Evolutionary conservation across 2,888 invertebrate species (phyloP), one percentile per base, ranked within the genome.

Genomic region (Muschampia plurimacula): DNA sequence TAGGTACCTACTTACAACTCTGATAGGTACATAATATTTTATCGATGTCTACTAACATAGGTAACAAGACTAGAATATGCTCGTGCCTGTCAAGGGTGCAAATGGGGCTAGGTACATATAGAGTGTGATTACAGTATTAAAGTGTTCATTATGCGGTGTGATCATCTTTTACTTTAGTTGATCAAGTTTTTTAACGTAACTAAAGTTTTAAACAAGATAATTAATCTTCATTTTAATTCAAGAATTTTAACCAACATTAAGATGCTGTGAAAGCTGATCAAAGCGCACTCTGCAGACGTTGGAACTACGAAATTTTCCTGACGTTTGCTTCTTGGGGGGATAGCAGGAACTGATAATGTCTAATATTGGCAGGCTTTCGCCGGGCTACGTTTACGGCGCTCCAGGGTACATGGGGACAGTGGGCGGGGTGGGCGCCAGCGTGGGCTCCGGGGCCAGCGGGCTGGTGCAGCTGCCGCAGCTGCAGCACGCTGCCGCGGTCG

Each of bases 351-450:
- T 52, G 13, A 72, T 49, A n/a, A 7, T 2, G 41, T 49, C 74
- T 79, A 78, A 77, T 70, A 79, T 87, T 79, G 85, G 78, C 92
- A 94, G 94, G 89, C 89, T 94, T 84, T 93, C 94, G 41, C 94
- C 93, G 60, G 96, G 97, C 66, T 97, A 97, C 92, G 96, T 97
- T 91, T 94, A 94, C 79, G 96, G 97, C 80, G 96, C 97, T 75
- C 97, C 97, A 66, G 96, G 97, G 79, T 97, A 97, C 90, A 95
- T 97, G 89, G 96, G 97, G 85, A 96, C 97, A 81, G 96, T 97
- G 81, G 97, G 97, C 76, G 92, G 92, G 59, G 90, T 92, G 74
- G 85, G 90, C 52, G 89, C 86, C 70, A 91, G 89, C 13, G 95
- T 96, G 67, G 91, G 95, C 67, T 89, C 95, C 6, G 95, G 96